Evolutionary conservation across 92 coral and sea anemone genomes (phyloP), one percentile per base, ranked within the genome.

Genomic region (Chrysogorgia sp.): DNA sequence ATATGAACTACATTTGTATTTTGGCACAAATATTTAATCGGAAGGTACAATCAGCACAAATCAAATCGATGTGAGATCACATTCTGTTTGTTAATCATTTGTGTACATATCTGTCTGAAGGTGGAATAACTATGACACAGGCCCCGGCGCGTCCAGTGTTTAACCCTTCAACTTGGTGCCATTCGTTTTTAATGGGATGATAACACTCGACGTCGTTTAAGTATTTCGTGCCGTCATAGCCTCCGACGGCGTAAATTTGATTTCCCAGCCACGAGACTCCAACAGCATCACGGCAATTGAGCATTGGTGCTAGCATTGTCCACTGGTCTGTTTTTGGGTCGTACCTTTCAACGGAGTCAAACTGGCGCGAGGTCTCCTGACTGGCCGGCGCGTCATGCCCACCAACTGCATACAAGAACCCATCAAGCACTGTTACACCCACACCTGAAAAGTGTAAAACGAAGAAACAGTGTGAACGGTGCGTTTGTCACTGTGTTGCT

Each of bases 381-480:
- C 99, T 94, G 0, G 99, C 99, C 3, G 99, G 99, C 10, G 97
- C 97, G 75, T 96, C 99, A 80, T 96, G 99, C 19, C 99, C 99
- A 34, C 99, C 99, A 86, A 96, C 87, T 14, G 99, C 99, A 87
- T 96, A 96, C 52, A 96, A 86, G 70, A 89, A 96, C 76, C 90
- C 90, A 26, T 92, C 97, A 59, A 96, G 92, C 17, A 92, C 94
- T 20, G 99, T 90, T 45, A 96, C 96, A 21, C 97, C 97, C 37
- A 92, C 97, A 71, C 97, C 99, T 94, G 49, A 7, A 40, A 2
- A 6, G 32, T 28, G 30, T 5, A 34, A 1, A 24, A 56, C 30
- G 3, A 58, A 48, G 5, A 64, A 64, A 64, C 13, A 32, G 34
- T 31, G 26, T 52, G 59, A 17, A 20, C 7, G 7, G 59, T 22